Evolutionary conservation across 2,113 vertebrate species (phyloP).

Genomic region (Rhombomys opimus): DNA sequence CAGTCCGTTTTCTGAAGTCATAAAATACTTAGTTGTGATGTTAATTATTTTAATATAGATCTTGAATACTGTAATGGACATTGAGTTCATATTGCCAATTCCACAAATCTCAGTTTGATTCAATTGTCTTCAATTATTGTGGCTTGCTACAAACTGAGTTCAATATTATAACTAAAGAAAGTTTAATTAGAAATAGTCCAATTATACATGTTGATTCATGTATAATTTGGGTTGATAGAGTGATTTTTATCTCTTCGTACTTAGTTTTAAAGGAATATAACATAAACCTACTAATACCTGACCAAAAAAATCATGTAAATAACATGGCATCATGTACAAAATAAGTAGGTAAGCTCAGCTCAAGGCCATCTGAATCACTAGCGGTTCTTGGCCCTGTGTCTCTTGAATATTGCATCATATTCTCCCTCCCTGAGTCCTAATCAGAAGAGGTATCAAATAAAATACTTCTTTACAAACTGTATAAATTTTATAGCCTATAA

Average conservation of each 20-base stretch:
- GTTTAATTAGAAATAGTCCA: not conserved
- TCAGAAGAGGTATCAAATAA: conserved; percentile 54
- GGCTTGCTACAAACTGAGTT: not conserved
- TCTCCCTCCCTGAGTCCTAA: conserved; percentile 44
- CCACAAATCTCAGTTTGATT: not conserved
- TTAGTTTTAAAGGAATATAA: not conserved
- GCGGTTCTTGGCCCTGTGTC: not conserved
- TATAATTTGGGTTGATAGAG: not conserved
- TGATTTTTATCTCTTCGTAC: not conserved
- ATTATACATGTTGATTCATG: not conserved
- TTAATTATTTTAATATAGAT: not conserved
- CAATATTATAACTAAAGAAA: not conserved
- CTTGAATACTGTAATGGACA: not conserved
- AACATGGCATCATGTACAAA: not conserved
- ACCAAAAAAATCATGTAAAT: not conserved
- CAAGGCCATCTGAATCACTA: not conserved
- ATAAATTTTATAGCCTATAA: conserved; percentile 64
- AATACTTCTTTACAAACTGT: conserved; percentile 64
- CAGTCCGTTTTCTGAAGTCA: not conserved
- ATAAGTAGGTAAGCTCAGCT: no score
- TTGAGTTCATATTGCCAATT: not conserved
- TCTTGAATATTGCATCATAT: not conserved
- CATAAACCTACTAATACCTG: not conserved
- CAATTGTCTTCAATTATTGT: not conserved
- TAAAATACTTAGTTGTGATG: not conserved